Evolutionary conservation across 2,113 vertebrate genomes (phyloP).

Genomic region (Dasypus novemcinctus): DNA sequence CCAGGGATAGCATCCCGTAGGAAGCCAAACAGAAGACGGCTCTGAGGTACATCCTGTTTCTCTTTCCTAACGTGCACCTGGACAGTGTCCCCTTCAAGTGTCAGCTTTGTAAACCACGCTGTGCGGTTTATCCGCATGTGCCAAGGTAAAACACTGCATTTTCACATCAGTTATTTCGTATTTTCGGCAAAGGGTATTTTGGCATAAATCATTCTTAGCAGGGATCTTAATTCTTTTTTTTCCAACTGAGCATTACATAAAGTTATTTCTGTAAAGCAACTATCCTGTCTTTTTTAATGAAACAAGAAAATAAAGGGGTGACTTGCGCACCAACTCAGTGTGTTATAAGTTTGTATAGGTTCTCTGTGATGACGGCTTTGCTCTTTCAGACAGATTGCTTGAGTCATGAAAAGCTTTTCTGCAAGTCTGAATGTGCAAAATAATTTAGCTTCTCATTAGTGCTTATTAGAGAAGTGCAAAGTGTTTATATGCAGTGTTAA

Average conservation of each 20-base stretch:
- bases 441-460: background rate
- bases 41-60: background rate
- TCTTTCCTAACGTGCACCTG: background rate
- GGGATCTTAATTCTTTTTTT: background rate
- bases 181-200: constrained; percentile 19
- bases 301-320: background rate
- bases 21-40: background rate
- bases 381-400: background rate
- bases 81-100: background rate
- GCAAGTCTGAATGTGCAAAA: background rate
- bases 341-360: background rate
- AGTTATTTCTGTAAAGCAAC: background rate
- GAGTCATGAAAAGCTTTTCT: background rate
- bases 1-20: background rate
- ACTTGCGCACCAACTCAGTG: background rate
- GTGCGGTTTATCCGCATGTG: background rate
- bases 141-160: background rate
- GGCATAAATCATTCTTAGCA: background rate
- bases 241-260: background rate
- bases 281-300: constrained; percentile 9
- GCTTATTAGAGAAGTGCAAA: background rate
- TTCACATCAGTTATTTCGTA: background rate
- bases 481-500: background rate
- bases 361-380: background rate
- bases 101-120: background rate